Base-by-base conservation (phyloP, 2,797 vertebrate species). In the Alauda arvensis region DNA sequence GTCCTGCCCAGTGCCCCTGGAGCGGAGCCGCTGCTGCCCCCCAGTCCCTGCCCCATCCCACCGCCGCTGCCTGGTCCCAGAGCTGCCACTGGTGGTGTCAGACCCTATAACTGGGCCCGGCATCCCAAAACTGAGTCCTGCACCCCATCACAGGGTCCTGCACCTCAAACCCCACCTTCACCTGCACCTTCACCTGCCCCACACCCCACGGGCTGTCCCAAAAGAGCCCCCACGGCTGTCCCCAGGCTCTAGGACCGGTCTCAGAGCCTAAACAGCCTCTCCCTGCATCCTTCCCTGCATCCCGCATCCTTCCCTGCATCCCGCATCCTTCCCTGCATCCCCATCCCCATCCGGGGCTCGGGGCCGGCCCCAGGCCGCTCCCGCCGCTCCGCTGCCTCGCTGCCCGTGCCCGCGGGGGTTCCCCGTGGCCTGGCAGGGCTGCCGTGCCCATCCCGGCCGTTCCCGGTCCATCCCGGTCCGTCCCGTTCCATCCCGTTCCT, bases 81-180 rank as follows among this genome's bases (percentile, higher is more conserved):
- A 34, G 48, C 53, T 34, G 3, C 16, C 25, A 7, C 20, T 3
- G 19, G 2, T 2, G 20, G 2, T 14, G 31, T 20, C 57, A 18
- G 42, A 56, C 15, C 18, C 74, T 70, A 18, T 1, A 45, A 34
- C 25, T 0, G 61, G 4, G 33, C 19, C 60, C 55, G 9, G 11
- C 28, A 5, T 3, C 39, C 40, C 48, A 51, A 8, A 80, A 18
- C 3, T 1, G 16, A 20, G 23, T 14, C 42, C 55, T 18, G 18
- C 24, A 5, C 7, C 40, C 51, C 39, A 17, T 0, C n/a, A 8
- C 6, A 2, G 18, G 5, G 5, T 49, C 9, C n/a, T 25, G 15
- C 34, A 14, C 26, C 67, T 39, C 60, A 43, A 0, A 40, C 1
- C 26, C 12, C 69, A 20, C 11, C 14, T 7, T 39, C 3, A 7